Conservation (phyloP, 2,888 invertebrate species). For the Aplocera efformata region DNA sequence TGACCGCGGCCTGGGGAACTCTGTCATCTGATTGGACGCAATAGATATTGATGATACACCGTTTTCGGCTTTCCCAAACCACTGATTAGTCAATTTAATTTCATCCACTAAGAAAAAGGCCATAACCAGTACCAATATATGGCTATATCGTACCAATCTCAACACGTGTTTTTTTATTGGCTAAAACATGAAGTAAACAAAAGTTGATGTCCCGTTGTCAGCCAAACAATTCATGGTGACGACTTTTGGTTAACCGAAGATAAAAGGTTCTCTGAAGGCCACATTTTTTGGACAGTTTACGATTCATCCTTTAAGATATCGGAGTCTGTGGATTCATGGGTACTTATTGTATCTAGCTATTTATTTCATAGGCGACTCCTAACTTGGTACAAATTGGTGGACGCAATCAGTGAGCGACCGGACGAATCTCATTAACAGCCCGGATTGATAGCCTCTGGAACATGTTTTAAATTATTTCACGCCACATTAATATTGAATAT, state of each 20-base stretch:
- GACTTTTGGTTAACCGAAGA: constrained; percentile 28
- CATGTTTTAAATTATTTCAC: constrained; percentile 72
- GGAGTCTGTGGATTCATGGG: constrained; percentile 29
- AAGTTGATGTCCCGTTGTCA: constrained; percentile 32
- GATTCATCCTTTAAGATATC: constrained; percentile 11
- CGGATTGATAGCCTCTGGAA: constrained; percentile 72
- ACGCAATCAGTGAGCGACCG: constrained; percentile 52
- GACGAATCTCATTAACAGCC: constrained; percentile 71
- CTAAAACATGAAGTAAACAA: constrained; percentile 28
- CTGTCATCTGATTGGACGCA: constrained; percentile 31
- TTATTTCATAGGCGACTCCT: constrained; percentile 63
- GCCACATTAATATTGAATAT: constrained; percentile 71
- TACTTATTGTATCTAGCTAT: constrained; percentile 25
- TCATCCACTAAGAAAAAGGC: background rate
- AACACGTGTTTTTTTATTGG: too few relatives aligned
- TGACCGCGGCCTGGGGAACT: constrained; percentile 31
- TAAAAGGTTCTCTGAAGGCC: constrained; percentile 22
- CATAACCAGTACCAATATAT: too few relatives aligned
- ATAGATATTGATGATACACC: constrained; percentile 26
- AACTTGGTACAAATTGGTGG: constrained; percentile 68
- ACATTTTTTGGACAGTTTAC: constrained; percentile 20
- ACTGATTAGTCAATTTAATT: constrained; percentile 6
- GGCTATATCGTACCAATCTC: too few relatives aligned
- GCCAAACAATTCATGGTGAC: constrained; percentile 31
- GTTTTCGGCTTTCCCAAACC: constrained; percentile 17